Percentiles rank a stretch among this genome's conserved stretches.
These are phyloP conservation scores for Grammomys surdaster DNA, from an alignment of 2,113 vertebrate species.

Conservation along the genomic window DNA sequence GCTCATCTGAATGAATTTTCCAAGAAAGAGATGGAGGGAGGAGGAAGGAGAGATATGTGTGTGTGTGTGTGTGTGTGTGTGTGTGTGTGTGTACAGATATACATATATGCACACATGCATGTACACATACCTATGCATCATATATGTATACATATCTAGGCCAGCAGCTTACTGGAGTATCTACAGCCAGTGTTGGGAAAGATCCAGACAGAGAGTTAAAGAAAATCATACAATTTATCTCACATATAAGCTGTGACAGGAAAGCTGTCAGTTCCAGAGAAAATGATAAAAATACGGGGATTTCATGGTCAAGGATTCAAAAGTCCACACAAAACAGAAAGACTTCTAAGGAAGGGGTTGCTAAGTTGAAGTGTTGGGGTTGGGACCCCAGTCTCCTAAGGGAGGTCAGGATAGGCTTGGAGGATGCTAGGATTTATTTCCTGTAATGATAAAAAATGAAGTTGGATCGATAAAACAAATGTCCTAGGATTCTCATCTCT, in stretches of 20 bases:
- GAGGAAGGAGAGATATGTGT: too few relatives aligned
- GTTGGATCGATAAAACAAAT: background rate
- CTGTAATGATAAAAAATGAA: slow-evolving; percentile 11
- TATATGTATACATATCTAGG: background rate
- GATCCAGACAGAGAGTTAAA: background rate
- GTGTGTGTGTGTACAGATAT: too few relatives aligned
- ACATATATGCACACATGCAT: too few relatives aligned
- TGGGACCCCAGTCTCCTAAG: background rate
- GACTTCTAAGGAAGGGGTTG: background rate
- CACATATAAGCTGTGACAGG: background rate
- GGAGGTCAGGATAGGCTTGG: background rate
- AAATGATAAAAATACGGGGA: background rate
- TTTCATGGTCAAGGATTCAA: background rate
- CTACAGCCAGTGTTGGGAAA: background rate
- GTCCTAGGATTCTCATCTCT: background rate
- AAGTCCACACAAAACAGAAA: background rate
- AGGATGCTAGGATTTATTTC: background rate
- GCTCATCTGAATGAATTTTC: background rate
- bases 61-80: too few relatives aligned
- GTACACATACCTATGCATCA: too few relatives aligned
- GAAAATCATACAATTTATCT: background rate
- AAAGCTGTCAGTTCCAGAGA: background rate
- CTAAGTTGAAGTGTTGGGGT: background rate
- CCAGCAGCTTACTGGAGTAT: background rate
- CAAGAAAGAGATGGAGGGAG: too few relatives aligned